Conservation (phyloP, 2,113 vertebrate species). For the Epinephelus cyanopodus region DNA sequence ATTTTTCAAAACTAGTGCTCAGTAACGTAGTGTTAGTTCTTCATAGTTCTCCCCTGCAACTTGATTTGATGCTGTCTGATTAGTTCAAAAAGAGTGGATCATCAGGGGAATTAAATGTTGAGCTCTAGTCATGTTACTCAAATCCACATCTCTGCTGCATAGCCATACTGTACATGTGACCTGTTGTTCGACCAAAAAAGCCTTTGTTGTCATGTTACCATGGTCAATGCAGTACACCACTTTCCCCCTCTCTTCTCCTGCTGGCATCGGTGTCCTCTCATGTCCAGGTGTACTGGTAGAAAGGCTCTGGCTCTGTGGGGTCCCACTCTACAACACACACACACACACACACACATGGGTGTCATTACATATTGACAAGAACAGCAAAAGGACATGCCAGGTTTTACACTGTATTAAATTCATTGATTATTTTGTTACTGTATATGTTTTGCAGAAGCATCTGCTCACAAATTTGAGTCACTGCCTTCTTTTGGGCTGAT, state of each 20-base stretch:
- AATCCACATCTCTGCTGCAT: too few species aligned
- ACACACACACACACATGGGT: slow-evolving; percentile 14
- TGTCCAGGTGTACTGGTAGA: slow-evolving; percentile 85
- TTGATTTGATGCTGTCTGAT: too few species aligned
- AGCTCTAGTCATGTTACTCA: too few species aligned
- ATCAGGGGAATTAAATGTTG: too few species aligned
- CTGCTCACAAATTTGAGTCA: not conserved
- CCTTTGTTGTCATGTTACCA: slow-evolving; percentile 80
- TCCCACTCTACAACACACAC: slow-evolving; percentile 88
- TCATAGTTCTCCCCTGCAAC: too few species aligned
- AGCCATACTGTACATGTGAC: not conserved
- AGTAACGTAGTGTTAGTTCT: too few species aligned
- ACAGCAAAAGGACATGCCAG: not conserved
- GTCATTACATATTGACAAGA: not conserved
- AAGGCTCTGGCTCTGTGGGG: slow-evolving; percentile 88
- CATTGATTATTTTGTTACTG: not conserved
- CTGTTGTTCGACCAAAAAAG: not conserved
- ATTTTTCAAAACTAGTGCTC: too few species aligned
- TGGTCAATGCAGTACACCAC: slow-evolving; percentile 86
- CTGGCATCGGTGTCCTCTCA: slow-evolving; percentile 71
- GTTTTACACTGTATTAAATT: not conserved
- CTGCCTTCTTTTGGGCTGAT: not conserved
- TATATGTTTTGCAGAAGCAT: not conserved
- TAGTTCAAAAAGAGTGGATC: too few species aligned
- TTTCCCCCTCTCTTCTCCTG: slow-evolving; percentile 79